Conservation (phyloP, 2,888 invertebrate species). For the Hirudinaria manillensis region DNA sequence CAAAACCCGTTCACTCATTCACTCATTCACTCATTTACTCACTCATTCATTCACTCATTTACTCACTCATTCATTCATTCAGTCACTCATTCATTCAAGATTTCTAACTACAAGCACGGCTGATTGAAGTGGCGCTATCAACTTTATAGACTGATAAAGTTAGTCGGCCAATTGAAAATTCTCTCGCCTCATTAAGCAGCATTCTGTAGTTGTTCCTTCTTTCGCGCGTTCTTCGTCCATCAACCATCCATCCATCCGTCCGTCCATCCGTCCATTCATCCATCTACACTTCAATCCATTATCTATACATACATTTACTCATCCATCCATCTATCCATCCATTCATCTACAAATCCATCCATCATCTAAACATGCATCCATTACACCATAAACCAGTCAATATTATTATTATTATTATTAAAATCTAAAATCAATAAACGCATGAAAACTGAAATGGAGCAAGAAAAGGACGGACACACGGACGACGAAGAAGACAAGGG, state of each 20-base stretch:
- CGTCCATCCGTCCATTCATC: neutral
- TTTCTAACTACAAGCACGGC: neutral
- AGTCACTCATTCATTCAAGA: neutral
- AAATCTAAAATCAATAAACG: neutral
- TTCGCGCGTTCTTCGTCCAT: neutral
- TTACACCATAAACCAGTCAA: no score
- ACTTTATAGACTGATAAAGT: constrained; percentile 12
- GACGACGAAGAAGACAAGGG: neutral
- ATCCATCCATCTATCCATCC: no score
- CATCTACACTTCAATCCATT: neutral
- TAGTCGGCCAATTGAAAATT: constrained; percentile 14
- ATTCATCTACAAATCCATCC: no score
- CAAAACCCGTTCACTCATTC: neutral
- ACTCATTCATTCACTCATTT: neutral
- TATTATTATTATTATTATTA: no score
- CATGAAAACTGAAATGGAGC: neutral
- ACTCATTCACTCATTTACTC: neutral
- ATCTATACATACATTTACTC: no score
- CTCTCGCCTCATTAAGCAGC: constrained; percentile 6
- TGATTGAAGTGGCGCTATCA: neutral
- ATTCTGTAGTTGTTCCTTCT: neutral
- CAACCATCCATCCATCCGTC: neutral
- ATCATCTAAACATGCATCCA: no score
- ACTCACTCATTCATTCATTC: neutral
- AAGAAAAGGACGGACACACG: neutral